phyloP scores from a whole-genome alignment of 1,140 invertebrate genomes.

The Magallana ariakensis region DNA sequence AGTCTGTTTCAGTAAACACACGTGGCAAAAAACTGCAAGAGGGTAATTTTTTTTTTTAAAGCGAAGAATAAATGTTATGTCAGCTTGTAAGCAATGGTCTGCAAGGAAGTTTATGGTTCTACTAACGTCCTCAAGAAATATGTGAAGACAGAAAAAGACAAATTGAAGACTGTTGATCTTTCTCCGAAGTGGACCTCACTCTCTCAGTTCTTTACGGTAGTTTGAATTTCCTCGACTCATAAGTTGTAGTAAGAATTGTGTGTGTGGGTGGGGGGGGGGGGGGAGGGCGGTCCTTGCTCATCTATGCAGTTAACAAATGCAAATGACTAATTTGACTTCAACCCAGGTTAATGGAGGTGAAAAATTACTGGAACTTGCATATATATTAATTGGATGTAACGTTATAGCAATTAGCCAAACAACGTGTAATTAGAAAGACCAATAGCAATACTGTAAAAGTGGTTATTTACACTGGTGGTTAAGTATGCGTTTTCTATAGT shows the following conservation, averaged over 20 bases:
- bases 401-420: no score
- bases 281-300: no score
- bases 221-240: not conserved
- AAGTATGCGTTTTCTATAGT: no score
- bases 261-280: no score
- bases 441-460: no score
- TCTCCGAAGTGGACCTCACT: constrained; percentile 54
- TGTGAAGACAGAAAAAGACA: constrained; percentile 42
- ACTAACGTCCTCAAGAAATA: constrained; percentile 56
- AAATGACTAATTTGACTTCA: no score
- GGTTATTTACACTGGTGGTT: no score
- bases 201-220: constrained; percentile 55
- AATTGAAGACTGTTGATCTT: constrained; percentile 39
- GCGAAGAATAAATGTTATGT: not conserved
- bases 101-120: constrained; percentile 55
- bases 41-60: not conserved
- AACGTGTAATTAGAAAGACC: no score
- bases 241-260: not conserved
- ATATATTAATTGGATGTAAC: no score
- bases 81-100: constrained; percentile 25
- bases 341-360: no score
- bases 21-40: not conserved
- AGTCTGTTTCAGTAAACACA: not conserved
- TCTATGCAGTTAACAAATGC: no score
- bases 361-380: no score